A percentile compares a stretch with the other conserved stretches of the same genome.
Conservation (phyloP, 1,140 invertebrate species). For the Saccostrea cuccullata region DNA sequence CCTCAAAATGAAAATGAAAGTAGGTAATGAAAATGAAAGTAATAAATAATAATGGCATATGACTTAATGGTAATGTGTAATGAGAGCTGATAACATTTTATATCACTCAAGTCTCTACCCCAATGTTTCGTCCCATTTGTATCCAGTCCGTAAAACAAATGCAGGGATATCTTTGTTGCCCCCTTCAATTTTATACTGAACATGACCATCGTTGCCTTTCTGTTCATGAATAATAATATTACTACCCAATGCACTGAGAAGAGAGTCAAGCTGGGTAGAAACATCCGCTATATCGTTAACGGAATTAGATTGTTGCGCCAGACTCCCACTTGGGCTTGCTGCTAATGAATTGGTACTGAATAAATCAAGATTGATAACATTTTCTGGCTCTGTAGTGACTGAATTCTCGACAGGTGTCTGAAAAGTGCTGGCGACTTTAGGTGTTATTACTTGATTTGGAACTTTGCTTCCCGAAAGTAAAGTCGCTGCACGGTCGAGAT, state of each 20-base stretch:
- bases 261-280: background rate
- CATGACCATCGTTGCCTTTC: background rate
- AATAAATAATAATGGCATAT: slow-evolving; percentile 18
- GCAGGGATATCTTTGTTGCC: background rate
- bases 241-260: slow-evolving; percentile 1
- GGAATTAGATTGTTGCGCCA: background rate
- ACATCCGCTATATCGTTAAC: background rate
- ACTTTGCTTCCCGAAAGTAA: slow-evolving; percentile 19
- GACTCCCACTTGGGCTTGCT: background rate
- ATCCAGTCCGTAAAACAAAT: background rate
- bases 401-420: background rate
- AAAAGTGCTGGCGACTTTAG: background rate
- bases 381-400: background rate
- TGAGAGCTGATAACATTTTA: background rate
- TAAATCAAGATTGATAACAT: background rate
- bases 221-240: slow-evolving; percentile 10
- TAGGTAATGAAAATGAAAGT: background rate
- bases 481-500: background rate
- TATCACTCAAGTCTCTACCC: background rate
- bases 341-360: background rate
- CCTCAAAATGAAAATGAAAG: background rate
- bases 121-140: background rate
- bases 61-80: background rate
- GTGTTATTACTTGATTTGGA: background rate
- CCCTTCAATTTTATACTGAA: slow-evolving; percentile 4